Percentiles rank a stretch among this genome's conserved stretches.
phyloP scores from a whole-genome alignment of 2,113 vertebrate genomes.

The Phalacrocorax pelagicus region DNA sequence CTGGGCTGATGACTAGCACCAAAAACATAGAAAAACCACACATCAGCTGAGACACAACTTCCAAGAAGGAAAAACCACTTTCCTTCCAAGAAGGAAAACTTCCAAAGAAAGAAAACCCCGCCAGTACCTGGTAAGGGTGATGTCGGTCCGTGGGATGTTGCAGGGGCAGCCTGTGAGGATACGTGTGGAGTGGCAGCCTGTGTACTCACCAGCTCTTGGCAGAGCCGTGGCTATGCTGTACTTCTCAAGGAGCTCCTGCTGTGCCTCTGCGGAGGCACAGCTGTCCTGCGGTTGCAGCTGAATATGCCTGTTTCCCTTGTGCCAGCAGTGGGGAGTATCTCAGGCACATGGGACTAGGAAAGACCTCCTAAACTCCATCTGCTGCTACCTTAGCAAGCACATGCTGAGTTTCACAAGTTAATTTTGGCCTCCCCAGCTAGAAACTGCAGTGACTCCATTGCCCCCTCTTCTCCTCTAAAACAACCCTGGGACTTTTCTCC shows the following conservation, averaged over 20 bases:
- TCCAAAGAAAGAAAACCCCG: neutral
- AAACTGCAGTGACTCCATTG: neutral
- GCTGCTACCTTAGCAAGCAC: neutral
- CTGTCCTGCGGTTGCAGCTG: neutral
- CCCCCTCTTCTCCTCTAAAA: neutral
- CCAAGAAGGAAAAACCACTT: neutral
- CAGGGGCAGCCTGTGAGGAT: neutral
- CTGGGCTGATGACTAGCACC: neutral
- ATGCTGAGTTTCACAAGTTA: neutral
- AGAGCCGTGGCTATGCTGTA: neutral
- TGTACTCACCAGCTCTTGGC: neutral
- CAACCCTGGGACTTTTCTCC: neutral
- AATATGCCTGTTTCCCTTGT: neutral
- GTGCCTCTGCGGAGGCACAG: neutral
- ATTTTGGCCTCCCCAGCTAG: neutral
- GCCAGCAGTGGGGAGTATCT: neutral
- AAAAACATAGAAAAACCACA: neutral
- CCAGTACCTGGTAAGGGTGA: neutral
- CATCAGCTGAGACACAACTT: neutral
- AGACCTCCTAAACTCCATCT: neutral
- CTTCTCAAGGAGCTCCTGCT: neutral
- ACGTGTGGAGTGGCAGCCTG: neutral
- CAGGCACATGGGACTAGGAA: neutral
- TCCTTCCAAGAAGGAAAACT: neutral
- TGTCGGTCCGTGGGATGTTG: rapidly evolving